Conservation (phyloP, 2,113 vertebrate genomes). For the Spheniscus mendiculus region DNA sequence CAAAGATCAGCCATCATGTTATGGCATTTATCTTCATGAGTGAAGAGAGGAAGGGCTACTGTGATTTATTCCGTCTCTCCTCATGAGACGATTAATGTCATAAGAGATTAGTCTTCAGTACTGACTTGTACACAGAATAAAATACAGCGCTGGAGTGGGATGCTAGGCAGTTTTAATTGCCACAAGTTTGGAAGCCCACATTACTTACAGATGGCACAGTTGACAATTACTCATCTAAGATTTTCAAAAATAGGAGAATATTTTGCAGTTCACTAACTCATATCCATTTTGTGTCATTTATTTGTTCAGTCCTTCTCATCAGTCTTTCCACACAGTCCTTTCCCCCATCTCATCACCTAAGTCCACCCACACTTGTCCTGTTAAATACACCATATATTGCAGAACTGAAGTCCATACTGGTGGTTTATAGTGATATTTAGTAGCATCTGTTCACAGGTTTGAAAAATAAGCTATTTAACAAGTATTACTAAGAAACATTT, state of each 20-base stretch:
- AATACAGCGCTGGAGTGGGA: slow-evolving; percentile 28
- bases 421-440: neutral
- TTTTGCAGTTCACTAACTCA: slow-evolving; percentile 21
- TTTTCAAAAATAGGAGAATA: slow-evolving; percentile 40
- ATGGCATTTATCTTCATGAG: slow-evolving; percentile 69
- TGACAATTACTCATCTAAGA: slow-evolving; percentile 51
- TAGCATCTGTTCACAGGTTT: neutral
- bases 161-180: slow-evolving; percentile 38
- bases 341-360: neutral
- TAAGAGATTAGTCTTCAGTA: slow-evolving; percentile 49
- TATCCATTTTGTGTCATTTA: neutral
- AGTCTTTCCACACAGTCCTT: neutral
- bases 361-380: neutral
- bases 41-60: slow-evolving; percentile 66
- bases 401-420: neutral
- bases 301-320: neutral
- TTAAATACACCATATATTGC: neutral
- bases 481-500: neutral
- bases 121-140: slow-evolving; percentile 36
- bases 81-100: slow-evolving; percentile 66
- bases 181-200: slow-evolving; percentile 20
- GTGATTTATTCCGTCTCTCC: slow-evolving; percentile 53
- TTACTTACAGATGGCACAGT: slow-evolving; percentile 37
- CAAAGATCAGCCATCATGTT: slow-evolving; percentile 65
- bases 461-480: neutral